Conservation (phyloP, 2,113 vertebrate genomes). For the Ceyx melanurus region DNA sequence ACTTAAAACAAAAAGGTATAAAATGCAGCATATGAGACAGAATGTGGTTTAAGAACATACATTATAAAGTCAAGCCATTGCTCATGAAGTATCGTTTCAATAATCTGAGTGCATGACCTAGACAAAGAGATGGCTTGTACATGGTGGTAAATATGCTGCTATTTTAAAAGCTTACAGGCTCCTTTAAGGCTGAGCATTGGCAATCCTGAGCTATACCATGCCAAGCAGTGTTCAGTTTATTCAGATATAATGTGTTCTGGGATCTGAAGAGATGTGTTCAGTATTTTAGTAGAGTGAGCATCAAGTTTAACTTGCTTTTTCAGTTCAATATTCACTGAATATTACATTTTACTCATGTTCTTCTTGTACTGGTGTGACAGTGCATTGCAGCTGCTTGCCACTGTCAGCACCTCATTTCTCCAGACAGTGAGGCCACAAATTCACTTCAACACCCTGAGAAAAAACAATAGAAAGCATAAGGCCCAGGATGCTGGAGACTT, state of each 20-base stretch:
- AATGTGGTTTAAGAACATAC: not conserved
- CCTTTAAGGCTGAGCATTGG: not conserved
- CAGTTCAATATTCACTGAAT: not conserved
- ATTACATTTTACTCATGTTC: not conserved
- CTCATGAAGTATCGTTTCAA: not conserved
- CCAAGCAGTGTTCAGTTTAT: not conserved
- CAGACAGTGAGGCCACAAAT: not conserved
- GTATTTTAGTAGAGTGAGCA: not conserved
- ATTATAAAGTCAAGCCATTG: not conserved
- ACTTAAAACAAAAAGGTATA: slow-evolving; percentile 4
- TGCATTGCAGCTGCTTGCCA: not conserved
- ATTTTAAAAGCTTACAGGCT: not conserved
- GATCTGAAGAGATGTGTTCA: not conserved
- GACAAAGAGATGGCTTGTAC: not conserved
- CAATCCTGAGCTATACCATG: not conserved
- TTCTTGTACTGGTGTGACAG: not conserved
- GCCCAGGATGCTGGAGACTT: not conserved
- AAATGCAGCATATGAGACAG: not conserved
- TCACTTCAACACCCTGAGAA: not conserved
- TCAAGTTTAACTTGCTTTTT: not conserved
- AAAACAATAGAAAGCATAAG: not conserved
- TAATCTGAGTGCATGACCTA: not conserved
- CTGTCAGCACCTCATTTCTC: not conserved
- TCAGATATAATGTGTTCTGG: not conserved
- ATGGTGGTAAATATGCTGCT: not conserved